These are phyloP conservation scores for Cotesia chilonis DNA, from an alignment of 1,140 invertebrate genomes.

Conservation along the genomic window DNA sequence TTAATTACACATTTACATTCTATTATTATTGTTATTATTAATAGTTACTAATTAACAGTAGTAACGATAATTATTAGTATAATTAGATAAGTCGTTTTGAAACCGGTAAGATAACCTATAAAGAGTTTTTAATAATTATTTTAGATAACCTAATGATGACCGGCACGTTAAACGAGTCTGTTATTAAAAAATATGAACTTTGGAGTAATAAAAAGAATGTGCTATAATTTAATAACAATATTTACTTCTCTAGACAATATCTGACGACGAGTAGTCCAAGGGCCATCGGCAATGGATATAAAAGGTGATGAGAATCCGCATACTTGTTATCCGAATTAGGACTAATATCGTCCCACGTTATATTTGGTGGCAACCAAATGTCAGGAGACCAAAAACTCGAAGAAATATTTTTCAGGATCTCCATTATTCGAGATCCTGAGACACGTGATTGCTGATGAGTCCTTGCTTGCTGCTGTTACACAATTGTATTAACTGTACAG, in stretches of 20 bases:
- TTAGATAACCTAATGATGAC: background rate
- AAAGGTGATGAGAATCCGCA: constrained; percentile 83
- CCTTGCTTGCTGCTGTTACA: background rate
- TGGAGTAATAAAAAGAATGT: background rate
- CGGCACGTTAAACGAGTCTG: background rate
- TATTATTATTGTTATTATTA: background rate
- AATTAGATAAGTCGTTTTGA: no score
- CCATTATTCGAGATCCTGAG: constrained; percentile 44
- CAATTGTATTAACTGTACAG: background rate
- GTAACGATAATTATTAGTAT: no score
- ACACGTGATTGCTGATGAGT: background rate
- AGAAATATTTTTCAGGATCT: constrained; percentile 57
- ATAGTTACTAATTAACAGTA: no score
- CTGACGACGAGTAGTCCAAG: constrained; percentile 78
- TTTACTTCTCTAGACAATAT: constrained; percentile 84
- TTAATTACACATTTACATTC: background rate
- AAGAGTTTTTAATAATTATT: no score
- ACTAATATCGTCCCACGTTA: constrained; percentile 86
- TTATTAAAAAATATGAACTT: background rate
- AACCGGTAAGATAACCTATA: no score
- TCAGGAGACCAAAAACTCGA: constrained; percentile 80
- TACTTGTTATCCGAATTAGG: constrained; percentile 81
- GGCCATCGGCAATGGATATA: constrained; percentile 84
- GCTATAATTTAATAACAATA: constrained; percentile 1
- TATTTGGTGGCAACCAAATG: constrained; percentile 90